Evolutionary conservation across 2,113 vertebrate genomes (phyloP).

Genomic region (Pitta sordida): DNA sequence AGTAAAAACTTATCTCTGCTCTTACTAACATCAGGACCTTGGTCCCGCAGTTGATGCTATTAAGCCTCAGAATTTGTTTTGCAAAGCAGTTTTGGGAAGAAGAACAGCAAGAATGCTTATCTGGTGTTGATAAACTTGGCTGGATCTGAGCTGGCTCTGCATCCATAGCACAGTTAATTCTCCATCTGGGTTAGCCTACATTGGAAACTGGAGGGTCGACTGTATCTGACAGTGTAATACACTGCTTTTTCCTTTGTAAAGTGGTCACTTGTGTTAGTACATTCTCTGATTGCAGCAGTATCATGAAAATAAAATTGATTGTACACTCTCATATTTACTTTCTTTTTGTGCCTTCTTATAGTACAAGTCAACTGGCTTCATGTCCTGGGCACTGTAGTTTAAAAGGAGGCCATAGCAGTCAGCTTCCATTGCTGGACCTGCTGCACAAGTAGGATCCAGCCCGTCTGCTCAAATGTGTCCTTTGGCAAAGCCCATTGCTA

Average conservation of each 20-base stretch:
- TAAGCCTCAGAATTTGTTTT: neutral
- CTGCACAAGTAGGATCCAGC: conserved; percentile 40
- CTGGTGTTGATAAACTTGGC: neutral
- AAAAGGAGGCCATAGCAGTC: neutral
- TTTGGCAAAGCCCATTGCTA: conserved; percentile 26
- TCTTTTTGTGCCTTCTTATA: conserved; percentile 37
- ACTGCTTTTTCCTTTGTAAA: neutral
- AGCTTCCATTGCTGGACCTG: conserved; percentile 16
- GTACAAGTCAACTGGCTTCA: conserved; percentile 13
- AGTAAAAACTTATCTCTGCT: neutral
- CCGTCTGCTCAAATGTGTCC: neutral
- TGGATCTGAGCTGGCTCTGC: neutral
- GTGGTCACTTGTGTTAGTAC: neutral
- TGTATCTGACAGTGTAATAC: neutral
- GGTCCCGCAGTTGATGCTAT: neutral
- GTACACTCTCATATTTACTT: neutral
- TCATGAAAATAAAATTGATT: neutral
- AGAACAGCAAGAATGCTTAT: neutral
- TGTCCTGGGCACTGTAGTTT: neutral
- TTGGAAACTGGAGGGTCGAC: neutral
- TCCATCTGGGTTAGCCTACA: neutral
- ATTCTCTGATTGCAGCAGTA: neutral
- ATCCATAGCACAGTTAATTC: neutral
- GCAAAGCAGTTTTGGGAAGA: neutral
- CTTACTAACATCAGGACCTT: neutral